Evolutionary conservation across 2,113 vertebrate species (phyloP).

Genomic region (Phyllostomus hastatus): DNA sequence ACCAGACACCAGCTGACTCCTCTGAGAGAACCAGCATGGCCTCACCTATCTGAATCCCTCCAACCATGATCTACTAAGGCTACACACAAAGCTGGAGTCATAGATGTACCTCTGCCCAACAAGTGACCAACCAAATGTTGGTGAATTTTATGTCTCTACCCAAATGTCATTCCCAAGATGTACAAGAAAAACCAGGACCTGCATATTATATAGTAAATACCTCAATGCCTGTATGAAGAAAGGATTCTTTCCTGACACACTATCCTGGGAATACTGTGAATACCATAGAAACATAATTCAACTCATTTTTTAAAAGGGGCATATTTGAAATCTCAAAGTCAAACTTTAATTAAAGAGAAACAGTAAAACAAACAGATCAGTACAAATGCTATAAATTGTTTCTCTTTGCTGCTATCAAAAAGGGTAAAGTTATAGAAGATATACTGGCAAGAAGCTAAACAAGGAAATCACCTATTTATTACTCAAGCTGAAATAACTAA

Average conservation of each 20-base stretch:
- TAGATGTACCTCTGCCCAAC: background rate
- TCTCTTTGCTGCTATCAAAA: background rate
- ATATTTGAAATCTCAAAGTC: background rate
- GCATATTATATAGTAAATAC: background rate
- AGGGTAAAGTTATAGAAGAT: background rate
- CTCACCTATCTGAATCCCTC: background rate
- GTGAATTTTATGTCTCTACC: background rate
- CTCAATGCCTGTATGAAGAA: background rate
- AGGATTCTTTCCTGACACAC: background rate
- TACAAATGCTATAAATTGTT: background rate
- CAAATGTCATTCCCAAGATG: background rate
- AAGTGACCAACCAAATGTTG: background rate
- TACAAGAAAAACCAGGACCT: background rate
- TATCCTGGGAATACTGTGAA: background rate
- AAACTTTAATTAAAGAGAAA: constrained; percentile 24
- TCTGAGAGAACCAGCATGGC: background rate
- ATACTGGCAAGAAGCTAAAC: background rate
- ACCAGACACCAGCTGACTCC: background rate
- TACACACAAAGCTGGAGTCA: background rate
- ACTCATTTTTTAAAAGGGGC: background rate
- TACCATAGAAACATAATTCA: background rate
- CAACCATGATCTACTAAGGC: background rate
- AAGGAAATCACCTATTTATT: background rate
- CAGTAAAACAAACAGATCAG: background rate
- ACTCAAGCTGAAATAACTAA: background rate